Conservation (phyloP, 2,888 invertebrate species). For the Protophormia terraenovae region DNA sequence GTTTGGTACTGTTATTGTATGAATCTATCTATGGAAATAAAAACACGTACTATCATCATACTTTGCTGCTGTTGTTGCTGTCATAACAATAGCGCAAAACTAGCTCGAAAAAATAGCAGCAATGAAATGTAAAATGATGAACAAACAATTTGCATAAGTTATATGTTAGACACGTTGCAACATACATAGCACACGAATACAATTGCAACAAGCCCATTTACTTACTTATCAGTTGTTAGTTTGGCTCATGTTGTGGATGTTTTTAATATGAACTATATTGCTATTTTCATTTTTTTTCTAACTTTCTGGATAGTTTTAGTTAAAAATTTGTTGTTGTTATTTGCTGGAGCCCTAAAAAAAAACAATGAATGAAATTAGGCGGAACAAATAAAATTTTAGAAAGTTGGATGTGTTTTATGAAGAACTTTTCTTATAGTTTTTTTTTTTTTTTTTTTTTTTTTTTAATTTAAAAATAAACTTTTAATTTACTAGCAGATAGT, state of each 20-base stretch:
- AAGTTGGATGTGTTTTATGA: background rate
- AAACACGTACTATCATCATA: constrained; percentile 6
- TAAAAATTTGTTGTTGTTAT: background rate
- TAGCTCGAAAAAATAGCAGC: constrained; percentile 5
- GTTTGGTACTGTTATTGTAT: background rate
- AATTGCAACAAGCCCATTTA: background rate
- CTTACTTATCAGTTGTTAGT: constrained; percentile 31
- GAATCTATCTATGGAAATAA: background rate
- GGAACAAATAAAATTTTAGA: constrained; percentile 1
- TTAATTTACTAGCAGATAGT: no score
- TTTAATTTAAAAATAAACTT: background rate
- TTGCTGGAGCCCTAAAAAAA: background rate
- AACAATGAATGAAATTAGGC: background rate
- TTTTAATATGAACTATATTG: background rate
- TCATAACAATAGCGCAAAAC: constrained; percentile 49
- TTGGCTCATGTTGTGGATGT: background rate
- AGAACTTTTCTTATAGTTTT: background rate
- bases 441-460: background rate
- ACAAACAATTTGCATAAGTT: constrained; percentile 52
- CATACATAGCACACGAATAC: background rate
- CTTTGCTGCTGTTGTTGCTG: constrained; percentile 19
- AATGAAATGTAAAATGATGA: constrained; percentile 31
- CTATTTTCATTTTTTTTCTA: background rate
- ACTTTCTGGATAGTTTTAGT: background rate
- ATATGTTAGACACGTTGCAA: constrained; percentile 36